phyloP scores from a whole-genome alignment of 2,113 vertebrate species.

The Himantopus leucocephalus region DNA sequence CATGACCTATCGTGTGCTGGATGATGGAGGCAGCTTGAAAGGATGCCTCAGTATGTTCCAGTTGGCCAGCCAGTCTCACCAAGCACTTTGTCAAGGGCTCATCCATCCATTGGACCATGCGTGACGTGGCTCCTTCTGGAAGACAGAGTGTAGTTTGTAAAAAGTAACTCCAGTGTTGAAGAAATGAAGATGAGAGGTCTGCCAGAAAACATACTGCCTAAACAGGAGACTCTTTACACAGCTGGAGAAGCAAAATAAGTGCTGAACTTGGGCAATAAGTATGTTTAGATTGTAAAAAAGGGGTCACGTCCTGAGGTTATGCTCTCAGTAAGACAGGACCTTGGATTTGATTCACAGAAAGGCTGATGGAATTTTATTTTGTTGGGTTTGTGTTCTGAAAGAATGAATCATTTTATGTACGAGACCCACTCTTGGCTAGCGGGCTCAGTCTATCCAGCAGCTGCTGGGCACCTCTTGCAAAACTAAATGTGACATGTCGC shows the following conservation, averaged over 20 bases:
- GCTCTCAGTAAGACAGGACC: neutral
- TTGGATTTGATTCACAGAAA: neutral
- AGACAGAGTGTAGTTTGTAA: neutral
- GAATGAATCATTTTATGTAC: neutral
- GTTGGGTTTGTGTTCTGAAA: neutral
- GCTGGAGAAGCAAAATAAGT: neutral
- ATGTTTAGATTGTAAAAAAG: neutral
- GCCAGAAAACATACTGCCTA: neutral
- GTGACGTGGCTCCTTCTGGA: neutral
- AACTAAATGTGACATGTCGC: neutral
- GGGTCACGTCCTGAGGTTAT: neutral
- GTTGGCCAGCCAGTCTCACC: conserved; percentile 56
- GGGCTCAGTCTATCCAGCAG: neutral
- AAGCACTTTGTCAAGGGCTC: conserved; percentile 42
- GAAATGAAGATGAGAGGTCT: neutral
- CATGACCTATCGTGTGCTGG: neutral
- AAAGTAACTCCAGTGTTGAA: neutral
- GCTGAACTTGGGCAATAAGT: neutral
- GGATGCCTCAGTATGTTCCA: conserved; percentile 49
- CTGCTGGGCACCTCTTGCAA: neutral
- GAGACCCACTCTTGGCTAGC: neutral
- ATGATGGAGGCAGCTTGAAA: conserved; percentile 70
- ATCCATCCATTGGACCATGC: conserved; percentile 50
- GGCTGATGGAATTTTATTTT: neutral
- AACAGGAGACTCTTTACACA: neutral